Evolutionary conservation across 1,140 invertebrate species (phyloP).

Genomic region (Caenorhabditis latens): DNA sequence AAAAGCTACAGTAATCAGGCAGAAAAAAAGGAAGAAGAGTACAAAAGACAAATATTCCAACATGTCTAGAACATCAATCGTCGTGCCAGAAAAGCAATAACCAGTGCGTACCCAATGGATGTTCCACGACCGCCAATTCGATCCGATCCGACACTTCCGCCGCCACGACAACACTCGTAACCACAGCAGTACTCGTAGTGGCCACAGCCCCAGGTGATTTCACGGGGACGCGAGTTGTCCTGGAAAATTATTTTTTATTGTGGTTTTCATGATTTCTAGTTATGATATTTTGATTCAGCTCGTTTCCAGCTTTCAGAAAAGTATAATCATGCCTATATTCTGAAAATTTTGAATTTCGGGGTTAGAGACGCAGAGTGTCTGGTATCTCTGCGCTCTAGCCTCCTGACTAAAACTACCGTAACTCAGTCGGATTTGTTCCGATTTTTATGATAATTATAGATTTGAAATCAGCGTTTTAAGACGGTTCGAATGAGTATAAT

Average conservation of each 20-base stretch:
- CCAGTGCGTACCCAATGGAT: conserved; percentile 63
- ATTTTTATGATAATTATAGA: too few species aligned
- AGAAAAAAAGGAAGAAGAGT: background rate
- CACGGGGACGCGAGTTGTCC: conserved; percentile 72
- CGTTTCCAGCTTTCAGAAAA: background rate
- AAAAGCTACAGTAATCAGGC: conserved; percentile 21
- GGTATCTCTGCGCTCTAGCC: too few species aligned
- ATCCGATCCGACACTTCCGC: conserved; percentile 58
- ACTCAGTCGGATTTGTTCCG: too few species aligned
- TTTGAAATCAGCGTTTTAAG: too few species aligned
- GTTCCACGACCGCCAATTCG: conserved; percentile 58
- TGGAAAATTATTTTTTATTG: conserved; percentile 39
- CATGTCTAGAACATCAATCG: conserved; percentile 34
- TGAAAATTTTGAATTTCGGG: too few species aligned
- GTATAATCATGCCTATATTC: too few species aligned
- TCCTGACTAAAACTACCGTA: too few species aligned
- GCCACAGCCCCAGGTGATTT: conserved; percentile 74
- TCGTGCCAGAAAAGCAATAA: conserved; percentile 36
- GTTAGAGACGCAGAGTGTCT: too few species aligned
- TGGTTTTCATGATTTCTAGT: too few species aligned
- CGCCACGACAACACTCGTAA: conserved; percentile 73
- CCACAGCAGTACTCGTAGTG: conserved; percentile 69
- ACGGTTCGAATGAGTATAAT: too few species aligned
- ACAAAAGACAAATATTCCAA: background rate
- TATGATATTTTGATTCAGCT: background rate